These are phyloP conservation scores for Dysmachus trigonus DNA, from an alignment of 2,888 invertebrate genomes.

Conservation along the genomic window DNA sequence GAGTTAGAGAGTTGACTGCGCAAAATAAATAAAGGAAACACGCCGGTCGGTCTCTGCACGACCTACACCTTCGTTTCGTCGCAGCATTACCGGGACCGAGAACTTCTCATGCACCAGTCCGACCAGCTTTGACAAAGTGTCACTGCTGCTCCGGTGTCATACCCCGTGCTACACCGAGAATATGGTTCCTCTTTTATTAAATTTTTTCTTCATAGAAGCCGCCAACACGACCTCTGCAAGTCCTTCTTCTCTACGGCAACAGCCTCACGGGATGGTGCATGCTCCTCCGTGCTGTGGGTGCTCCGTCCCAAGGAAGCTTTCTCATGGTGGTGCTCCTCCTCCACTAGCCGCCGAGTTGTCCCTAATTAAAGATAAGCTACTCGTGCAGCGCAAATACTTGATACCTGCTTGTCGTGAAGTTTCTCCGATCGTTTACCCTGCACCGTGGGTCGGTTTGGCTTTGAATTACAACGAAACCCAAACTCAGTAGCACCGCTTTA, in stretches of 20 bases:
- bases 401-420: constrained; percentile 24
- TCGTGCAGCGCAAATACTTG: constrained; percentile 16
- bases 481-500: not conserved
- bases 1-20: not conserved
- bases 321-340: not conserved
- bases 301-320: not conserved
- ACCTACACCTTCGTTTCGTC: not conserved
- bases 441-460: not conserved
- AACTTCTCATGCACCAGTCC: not conserved
- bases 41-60: not conserved
- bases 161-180: not conserved
- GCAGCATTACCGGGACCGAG: not conserved
- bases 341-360: constrained; percentile 4
- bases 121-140: not conserved
- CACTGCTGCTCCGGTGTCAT: not conserved
- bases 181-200: not conserved
- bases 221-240: not conserved
- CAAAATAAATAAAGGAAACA: constrained; percentile 1
- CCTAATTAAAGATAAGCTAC: constrained; percentile 33
- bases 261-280: not conserved
- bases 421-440: not conserved
- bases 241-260: not conserved
- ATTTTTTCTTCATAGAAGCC: not conserved
- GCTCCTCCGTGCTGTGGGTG: not conserved
- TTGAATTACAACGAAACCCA: not conserved